Evolutionary conservation across 1,140 invertebrate genomes (phyloP).

Genomic region (Procambarus clarkii): DNA sequence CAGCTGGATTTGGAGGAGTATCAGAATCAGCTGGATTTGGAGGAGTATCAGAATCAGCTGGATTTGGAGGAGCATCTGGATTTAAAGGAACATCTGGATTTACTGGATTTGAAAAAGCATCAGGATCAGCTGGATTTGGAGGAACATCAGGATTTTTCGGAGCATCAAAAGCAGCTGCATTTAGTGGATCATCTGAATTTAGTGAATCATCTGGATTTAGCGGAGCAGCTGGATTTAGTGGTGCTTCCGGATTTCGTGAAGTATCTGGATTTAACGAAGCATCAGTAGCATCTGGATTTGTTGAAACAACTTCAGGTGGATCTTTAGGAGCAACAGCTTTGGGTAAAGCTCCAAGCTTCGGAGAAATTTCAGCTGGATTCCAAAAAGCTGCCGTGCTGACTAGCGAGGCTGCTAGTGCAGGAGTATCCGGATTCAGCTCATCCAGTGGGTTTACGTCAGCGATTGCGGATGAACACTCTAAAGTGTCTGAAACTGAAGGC

Average conservation of each 20-base stretch:
- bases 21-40: too few species aligned
- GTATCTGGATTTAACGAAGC: background rate
- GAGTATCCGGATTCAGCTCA: too few species aligned
- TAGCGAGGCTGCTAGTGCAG: too few species aligned
- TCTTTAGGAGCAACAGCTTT: background rate
- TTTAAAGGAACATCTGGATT: too few species aligned
- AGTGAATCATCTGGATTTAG: background rate
- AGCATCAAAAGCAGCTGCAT: background rate
- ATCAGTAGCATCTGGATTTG: background rate
- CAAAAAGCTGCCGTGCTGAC: too few species aligned
- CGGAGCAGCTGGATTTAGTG: background rate
- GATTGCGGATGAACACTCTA: too few species aligned
- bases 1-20: background rate
- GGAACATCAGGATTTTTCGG: background rate
- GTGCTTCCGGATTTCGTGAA: background rate
- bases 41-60: background rate
- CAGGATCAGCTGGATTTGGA: background rate
- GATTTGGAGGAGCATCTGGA: conserved; percentile 13
- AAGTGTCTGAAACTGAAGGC: too few species aligned
- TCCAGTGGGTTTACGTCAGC: too few species aligned
- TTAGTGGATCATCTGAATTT: background rate
- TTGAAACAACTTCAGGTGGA: background rate
- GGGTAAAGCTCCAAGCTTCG: background rate
- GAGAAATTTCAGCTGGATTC: too few species aligned
- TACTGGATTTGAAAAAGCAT: background rate